Conservation (phyloP, 2,797 vertebrate species). For the Gymnoscopelus braueri region DNA sequence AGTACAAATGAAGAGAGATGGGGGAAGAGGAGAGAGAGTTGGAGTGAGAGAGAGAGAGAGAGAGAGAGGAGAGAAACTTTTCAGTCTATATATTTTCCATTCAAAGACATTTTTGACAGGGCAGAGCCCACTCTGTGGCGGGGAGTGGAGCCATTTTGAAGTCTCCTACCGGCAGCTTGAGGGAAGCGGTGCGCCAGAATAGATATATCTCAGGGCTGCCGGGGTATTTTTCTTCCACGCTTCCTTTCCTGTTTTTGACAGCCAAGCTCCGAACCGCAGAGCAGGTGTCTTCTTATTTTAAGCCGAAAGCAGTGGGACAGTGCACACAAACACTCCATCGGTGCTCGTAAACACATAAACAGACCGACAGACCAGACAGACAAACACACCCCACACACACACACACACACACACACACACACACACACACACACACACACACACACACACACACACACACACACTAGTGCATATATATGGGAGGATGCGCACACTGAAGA, state of each 20-base stretch:
- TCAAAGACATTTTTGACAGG: slow-evolving; percentile 84
- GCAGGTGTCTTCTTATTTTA: slow-evolving; percentile 77
- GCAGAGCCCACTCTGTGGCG: slow-evolving; percentile 75
- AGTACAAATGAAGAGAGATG: slow-evolving; percentile 13
- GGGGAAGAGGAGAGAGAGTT: slow-evolving; percentile 41
- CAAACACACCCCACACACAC: slow-evolving; percentile 34
- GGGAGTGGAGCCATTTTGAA: slow-evolving; percentile 81
- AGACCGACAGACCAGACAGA: slow-evolving; percentile 59
- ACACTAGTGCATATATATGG: not conserved
- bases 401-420: slow-evolving; percentile 27
- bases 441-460: slow-evolving; percentile 17
- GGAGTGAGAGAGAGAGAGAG: not conserved
- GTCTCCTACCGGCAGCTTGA: slow-evolving; percentile 81
- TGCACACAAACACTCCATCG: slow-evolving; percentile 69
- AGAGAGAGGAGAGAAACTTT: slow-evolving; percentile 64
- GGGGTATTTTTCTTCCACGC: slow-evolving; percentile 48
- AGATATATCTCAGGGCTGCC: slow-evolving; percentile 77
- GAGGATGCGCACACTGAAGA: slow-evolving; percentile 27
- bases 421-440: slow-evolving; percentile 2
- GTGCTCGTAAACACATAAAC: slow-evolving; percentile 74
- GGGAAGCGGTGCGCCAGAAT: slow-evolving; percentile 76
- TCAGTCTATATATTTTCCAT: slow-evolving; percentile 77
- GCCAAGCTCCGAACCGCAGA: slow-evolving; percentile 68
- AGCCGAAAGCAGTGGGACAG: slow-evolving; percentile 69
- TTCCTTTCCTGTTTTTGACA: slow-evolving; percentile 77